phyloP scores from a whole-genome alignment of 2,888 invertebrate species.

The Keiferia lycopersicella region DNA sequence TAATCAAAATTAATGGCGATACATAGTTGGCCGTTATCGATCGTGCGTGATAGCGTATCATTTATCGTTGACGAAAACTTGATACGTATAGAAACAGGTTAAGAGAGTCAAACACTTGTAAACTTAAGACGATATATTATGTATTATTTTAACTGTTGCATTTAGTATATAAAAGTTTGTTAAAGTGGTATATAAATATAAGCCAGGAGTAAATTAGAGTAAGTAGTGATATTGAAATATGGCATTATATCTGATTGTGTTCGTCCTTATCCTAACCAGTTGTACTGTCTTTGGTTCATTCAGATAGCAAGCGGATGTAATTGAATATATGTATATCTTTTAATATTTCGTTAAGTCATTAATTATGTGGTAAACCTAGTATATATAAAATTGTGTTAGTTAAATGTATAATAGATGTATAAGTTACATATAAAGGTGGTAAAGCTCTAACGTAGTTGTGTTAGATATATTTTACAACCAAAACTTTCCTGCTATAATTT shows the following conservation, averaged over 20 bases:
- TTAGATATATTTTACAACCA: not conserved
- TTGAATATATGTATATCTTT: conserved; percentile 3
- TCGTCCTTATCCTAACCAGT: conserved; percentile 3
- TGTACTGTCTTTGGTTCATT: not conserved
- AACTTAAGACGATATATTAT: not conserved
- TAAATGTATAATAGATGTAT: not conserved
- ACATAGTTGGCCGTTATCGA: not conserved
- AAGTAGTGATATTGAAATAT: conserved; percentile 19
- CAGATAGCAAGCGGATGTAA: conserved; percentile 12
- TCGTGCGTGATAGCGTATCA: not conserved
- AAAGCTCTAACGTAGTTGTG: not conserved
- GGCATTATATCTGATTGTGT: conserved; percentile 1
- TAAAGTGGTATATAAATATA: conserved; percentile 7
- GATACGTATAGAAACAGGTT: not conserved
- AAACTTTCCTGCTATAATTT: not conserved
- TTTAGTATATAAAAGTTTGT: not conserved
- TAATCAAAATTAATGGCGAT: conserved; percentile 7
- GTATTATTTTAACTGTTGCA: not conserved
- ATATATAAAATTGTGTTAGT: not conserved
- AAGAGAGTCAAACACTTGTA: not conserved
- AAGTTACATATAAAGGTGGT: not conserved
- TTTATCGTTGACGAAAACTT: not conserved
- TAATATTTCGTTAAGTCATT: not conserved
- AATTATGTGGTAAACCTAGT: not conserved
- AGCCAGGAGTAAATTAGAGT: conserved; percentile 5